Percentiles rank a stretch among this genome's conserved stretches.
Conservation (phyloP, 2,888 invertebrate species). For the Stratiomys singularior region DNA sequence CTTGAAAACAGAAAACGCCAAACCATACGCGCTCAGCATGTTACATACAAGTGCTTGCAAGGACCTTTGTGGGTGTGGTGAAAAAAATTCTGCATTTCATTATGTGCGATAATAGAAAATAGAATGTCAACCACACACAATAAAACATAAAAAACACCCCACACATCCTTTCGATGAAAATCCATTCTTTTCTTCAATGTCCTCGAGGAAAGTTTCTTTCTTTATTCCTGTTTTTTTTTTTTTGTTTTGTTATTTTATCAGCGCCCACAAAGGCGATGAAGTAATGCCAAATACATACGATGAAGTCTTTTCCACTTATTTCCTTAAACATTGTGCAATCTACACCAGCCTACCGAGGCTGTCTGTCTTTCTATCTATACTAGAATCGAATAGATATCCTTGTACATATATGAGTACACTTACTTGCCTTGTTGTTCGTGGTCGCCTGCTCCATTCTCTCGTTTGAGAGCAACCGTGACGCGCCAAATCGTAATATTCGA, state of each 20-base stretch:
- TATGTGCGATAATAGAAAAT: conserved; percentile 6
- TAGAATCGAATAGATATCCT: not conserved
- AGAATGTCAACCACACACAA: conserved; percentile 8
- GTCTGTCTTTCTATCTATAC: not conserved
- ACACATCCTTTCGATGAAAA: not conserved
- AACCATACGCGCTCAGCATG: not conserved
- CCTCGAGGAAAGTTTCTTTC: not conserved
- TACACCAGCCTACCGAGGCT: not conserved
- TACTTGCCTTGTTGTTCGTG: not conserved
- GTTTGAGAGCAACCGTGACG: not conserved
- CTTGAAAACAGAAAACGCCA: not conserved
- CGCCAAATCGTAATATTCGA: conserved; percentile 8
- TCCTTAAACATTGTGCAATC: not conserved
- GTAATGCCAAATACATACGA: not conserved
- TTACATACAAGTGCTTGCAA: not conserved
- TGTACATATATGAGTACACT: not conserved
- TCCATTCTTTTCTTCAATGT: not conserved
- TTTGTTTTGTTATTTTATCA: too few species aligned
- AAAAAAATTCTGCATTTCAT: not conserved
- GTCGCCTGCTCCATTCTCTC: conserved; percentile 10
- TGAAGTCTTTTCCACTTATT: not conserved
- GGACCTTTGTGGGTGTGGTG: not conserved
- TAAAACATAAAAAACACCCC: not conserved
- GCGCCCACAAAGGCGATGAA: not conserved
- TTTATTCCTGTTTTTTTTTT: not conserved